Conservation (phyloP, 2,113 vertebrate species). For the Malurus elegans region DNA sequence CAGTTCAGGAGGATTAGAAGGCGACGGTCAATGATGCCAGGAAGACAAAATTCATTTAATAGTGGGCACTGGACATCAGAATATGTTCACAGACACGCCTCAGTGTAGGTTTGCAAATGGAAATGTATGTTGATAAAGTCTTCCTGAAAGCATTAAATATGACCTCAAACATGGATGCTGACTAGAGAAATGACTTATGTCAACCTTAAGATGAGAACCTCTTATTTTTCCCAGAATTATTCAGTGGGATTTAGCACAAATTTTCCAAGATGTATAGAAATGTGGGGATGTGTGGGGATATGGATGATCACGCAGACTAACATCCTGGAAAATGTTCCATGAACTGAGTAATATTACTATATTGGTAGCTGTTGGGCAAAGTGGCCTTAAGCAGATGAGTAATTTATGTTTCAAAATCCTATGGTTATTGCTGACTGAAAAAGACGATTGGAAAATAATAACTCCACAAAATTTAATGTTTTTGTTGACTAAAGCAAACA, state of each 20-base stretch:
- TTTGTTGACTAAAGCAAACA: fast-evolving
- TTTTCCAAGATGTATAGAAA: neutral
- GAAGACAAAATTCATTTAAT: neutral
- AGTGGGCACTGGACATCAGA: neutral
- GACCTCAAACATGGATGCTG: neutral
- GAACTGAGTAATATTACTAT: neutral
- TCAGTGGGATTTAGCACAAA: neutral
- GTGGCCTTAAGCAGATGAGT: neutral
- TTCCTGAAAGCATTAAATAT: neutral
- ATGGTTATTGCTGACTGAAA: neutral
- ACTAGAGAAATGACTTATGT: neutral
- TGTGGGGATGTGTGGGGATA: neutral
- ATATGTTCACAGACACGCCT: neutral
- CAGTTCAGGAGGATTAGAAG: neutral
- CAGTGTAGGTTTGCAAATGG: fast-evolving
- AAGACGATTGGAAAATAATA: neutral
- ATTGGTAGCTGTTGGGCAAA: neutral
- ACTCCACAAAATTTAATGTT: neutral
- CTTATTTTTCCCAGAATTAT: neutral
- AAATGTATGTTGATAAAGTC: neutral
- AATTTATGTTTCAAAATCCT: neutral
- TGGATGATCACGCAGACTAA: neutral
- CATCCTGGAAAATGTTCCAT: neutral
- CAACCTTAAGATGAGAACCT: neutral
- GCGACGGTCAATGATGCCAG: neutral